Evolutionary conservation across 2,797 vertebrate species (phyloP).

Genomic region (Garrulus glandarius): DNA sequence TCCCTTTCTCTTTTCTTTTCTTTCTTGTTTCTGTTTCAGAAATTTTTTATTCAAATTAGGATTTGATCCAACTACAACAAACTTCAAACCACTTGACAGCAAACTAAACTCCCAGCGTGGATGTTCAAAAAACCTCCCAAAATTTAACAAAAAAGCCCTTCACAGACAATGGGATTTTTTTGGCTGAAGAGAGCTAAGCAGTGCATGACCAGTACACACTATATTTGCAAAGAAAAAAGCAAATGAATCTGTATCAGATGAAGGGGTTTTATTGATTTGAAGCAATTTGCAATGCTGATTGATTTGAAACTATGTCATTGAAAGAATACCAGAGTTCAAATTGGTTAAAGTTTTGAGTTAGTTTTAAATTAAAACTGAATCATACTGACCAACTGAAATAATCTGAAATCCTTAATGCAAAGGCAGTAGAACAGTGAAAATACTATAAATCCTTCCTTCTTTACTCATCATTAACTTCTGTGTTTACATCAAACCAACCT

Average conservation of each 20-base stretch:
- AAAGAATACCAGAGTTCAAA: background rate
- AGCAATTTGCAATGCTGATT: background rate
- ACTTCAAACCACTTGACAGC: background rate
- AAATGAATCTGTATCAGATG: background rate
- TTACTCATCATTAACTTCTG: background rate
- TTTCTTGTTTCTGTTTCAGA: constrained; percentile 84
- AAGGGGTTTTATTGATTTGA: background rate
- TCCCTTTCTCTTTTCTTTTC: constrained; percentile 84
- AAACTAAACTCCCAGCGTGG: background rate
- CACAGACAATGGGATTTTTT: background rate
- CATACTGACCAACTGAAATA: background rate
- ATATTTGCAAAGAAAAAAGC: background rate
- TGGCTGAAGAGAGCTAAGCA: background rate
- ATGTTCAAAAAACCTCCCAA: background rate
- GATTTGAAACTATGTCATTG: background rate
- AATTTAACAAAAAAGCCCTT: background rate
- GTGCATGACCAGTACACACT: fast-evolving
- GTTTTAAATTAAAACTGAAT: background rate
- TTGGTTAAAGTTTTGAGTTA: background rate
- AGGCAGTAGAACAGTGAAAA: background rate
- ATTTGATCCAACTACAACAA: background rate
- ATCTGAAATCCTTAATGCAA: background rate
- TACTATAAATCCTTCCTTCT: background rate
- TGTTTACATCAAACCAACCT: constrained; percentile 70
- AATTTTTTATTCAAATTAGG: background rate